These are phyloP conservation scores for Guaruba guarouba DNA, from an alignment of 2,113 vertebrate species.

Conservation along the genomic window DNA sequence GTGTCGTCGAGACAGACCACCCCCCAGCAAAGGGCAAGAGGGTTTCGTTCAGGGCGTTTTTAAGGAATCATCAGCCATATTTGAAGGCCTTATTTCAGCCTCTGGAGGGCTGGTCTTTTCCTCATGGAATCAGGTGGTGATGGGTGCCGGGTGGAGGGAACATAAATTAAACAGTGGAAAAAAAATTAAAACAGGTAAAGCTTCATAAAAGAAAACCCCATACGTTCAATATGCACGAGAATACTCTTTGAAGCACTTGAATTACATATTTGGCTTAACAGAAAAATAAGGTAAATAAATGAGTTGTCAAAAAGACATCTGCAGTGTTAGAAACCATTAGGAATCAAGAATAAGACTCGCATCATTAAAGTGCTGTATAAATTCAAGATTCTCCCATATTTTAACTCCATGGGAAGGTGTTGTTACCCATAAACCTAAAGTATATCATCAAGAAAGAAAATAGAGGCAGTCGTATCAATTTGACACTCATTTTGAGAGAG, in stretches of 20 bases:
- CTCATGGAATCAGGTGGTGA: too few species aligned
- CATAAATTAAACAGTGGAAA: not conserved
- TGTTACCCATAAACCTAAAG: not conserved
- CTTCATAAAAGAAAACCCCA: not conserved
- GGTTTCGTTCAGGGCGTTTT: not conserved
- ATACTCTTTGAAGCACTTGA: not conserved
- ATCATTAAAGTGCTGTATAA: not conserved
- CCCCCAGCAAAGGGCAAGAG: not conserved
- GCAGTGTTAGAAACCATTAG: not conserved
- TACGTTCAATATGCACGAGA: not conserved
- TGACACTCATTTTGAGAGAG: not conserved
- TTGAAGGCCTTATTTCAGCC: too few species aligned
- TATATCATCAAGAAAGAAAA: not conserved
- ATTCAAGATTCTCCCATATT: not conserved
- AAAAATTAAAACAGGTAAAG: not conserved
- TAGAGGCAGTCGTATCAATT: fast-evolving
- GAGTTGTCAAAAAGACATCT: not conserved
- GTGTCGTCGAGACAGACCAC: not conserved
- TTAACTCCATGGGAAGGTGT: not conserved
- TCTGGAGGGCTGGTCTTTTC: not conserved
- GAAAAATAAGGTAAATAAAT: not conserved
- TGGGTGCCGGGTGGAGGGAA: fast-evolving
- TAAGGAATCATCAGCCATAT: not conserved
- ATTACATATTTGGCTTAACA: not conserved
- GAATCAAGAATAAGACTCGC: not conserved